A percentile compares a stretch with the other conserved stretches of the same genome.
These are phyloP conservation scores for Oreochromis spilurus DNA, from an alignment of 2,113 vertebrate genomes.

Conservation along the genomic window DNA sequence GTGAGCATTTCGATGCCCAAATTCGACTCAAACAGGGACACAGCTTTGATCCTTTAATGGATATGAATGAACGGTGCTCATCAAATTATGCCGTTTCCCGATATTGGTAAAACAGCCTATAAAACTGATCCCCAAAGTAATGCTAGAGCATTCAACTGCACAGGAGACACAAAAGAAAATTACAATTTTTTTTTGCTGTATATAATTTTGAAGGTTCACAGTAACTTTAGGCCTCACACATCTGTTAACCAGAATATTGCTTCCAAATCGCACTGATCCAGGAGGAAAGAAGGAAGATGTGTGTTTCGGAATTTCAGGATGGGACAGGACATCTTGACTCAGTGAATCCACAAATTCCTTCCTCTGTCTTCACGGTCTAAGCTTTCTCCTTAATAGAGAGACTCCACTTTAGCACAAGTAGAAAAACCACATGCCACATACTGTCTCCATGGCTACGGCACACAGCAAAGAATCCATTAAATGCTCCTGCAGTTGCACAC, in stretches of 20 bases:
- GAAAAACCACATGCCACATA: conserved; percentile 62
- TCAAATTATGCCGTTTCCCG: background rate
- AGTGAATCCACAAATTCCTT: background rate
- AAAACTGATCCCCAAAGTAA: background rate
- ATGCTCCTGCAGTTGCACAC: conserved; percentile 33
- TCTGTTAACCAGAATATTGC: background rate
- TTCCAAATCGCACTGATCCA: background rate
- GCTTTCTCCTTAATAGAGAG: conserved; percentile 13
- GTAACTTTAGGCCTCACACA: background rate
- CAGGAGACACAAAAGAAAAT: background rate
- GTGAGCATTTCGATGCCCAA: background rate
- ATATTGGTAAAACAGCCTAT: background rate
- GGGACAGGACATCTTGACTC: background rate
- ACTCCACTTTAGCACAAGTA: conserved; percentile 38
- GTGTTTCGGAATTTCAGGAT: background rate
- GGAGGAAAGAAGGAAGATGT: background rate
- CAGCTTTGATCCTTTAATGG: background rate
- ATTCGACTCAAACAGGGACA: background rate
- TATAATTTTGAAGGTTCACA: background rate
- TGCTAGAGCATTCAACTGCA: background rate
- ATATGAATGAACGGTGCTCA: background rate
- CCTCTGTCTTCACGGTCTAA: background rate
- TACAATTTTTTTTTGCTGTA: background rate
- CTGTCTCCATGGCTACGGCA: conserved; percentile 72
- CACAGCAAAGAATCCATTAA: conserved; percentile 58